A percentile compares a stretch with the other conserved stretches of the same genome.
Conservation (phyloP, 2,113 vertebrate genomes). For the Galbula dea region DNA sequence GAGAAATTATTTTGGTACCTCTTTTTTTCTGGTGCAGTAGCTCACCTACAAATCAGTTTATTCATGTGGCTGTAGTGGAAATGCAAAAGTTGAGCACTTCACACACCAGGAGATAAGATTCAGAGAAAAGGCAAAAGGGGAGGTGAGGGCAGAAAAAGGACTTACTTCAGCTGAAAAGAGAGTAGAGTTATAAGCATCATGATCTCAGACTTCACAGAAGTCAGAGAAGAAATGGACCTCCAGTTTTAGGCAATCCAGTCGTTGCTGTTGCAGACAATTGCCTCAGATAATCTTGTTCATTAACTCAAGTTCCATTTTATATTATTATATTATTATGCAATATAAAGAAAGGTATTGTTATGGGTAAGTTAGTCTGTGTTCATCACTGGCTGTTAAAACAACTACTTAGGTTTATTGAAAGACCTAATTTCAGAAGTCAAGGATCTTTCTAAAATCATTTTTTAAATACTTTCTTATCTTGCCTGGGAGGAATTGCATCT, state of each 20-base stretch:
- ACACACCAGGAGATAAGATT: not conserved
- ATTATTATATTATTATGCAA: not conserved
- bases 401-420: not conserved
- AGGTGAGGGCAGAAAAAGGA: not conserved
- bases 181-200: not conserved
- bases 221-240: not conserved
- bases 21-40: not conserved
- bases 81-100: not conserved
- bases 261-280: not conserved
- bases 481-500: constrained; percentile 46
- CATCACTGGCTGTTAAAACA: not conserved
- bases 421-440: not conserved
- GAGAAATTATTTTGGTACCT: not conserved
- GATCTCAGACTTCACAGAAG: not conserved
- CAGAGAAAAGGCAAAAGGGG: not conserved
- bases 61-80: not conserved
- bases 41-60: not conserved
- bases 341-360: not conserved
- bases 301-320: not conserved
- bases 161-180: not conserved
- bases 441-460: constrained; percentile 25
- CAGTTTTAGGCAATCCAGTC: not conserved
- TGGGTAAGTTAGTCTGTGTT: not conserved
- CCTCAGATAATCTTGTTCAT: not conserved
- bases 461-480: constrained; percentile 49